Evolutionary conservation across 2,113 vertebrate species (phyloP).

Genomic region (Misgurnus mizolepis): DNA sequence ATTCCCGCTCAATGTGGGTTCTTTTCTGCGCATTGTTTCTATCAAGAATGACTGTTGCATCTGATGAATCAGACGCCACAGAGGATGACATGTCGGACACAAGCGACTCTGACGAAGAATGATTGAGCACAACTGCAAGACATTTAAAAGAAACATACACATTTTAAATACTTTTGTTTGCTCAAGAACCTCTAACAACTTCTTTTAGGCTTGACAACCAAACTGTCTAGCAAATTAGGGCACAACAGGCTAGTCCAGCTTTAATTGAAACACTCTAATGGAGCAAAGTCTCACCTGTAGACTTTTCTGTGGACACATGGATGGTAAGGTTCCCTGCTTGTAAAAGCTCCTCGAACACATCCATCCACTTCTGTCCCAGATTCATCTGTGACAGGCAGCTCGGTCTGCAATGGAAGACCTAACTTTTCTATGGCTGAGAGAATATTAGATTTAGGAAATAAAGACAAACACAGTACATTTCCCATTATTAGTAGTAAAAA

Average conservation of each 20-base stretch:
- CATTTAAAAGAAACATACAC: no score
- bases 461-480: conserved; percentile 11
- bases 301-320: conserved; percentile 34
- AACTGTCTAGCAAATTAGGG: conserved; percentile 17
- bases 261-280: not conserved
- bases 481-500: not conserved
- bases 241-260: conserved; percentile 9
- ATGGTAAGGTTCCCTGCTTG: conserved; percentile 28
- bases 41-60: no score
- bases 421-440: conserved; percentile 30
- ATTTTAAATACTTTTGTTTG: no score
- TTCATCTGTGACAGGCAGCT: conserved; percentile 32
- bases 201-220: conserved; percentile 16
- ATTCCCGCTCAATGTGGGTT: no score
- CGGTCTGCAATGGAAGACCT: conserved; percentile 35
- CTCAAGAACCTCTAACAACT: conserved; percentile 11
- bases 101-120: no score
- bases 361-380: conserved; percentile 35
- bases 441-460: conserved; percentile 35
- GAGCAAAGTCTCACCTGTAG: conserved; percentile 37
- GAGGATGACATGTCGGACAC: no score
- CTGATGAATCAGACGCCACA: no score
- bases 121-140: no score
- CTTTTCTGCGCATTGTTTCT: no score
- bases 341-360: conserved; percentile 36